These are phyloP conservation scores for Brachionus rubens DNA, from an alignment of 1,140 invertebrate genomes.

Conservation along the genomic window DNA sequence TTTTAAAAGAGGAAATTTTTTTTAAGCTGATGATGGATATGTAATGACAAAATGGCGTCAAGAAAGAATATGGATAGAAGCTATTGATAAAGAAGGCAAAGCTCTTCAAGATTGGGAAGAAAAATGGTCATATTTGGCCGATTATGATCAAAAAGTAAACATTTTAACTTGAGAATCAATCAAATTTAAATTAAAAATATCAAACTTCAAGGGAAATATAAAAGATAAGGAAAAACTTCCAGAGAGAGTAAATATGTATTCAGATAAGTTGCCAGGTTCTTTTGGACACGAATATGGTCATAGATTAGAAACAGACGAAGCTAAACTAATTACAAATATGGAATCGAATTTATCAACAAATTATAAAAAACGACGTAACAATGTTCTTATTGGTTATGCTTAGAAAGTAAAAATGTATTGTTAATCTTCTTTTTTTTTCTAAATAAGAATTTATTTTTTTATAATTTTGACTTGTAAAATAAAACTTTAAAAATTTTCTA, in stretches of 20 bases:
- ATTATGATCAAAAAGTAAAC: conserved; percentile 45
- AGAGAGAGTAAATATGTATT: conserved; percentile 42
- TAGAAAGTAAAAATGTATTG: neutral
- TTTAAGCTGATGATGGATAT: conserved; percentile 32
- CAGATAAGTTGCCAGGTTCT: conserved; percentile 29
- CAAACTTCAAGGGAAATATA: conserved; percentile 38
- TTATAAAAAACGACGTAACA: conserved; percentile 34
- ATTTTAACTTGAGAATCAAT: no score
- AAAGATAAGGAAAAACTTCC: conserved; percentile 27
- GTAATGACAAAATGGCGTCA: conserved; percentile 34
- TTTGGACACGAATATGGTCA: conserved; percentile 27
- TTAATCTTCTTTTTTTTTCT: neutral
- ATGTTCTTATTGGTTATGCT: conserved; percentile 45
- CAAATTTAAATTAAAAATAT: no score
- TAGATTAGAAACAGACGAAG: conserved; percentile 16
- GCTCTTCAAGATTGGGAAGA: conserved; percentile 30
- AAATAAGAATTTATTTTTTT: neutral
- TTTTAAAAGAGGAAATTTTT: no score
- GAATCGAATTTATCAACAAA: conserved; percentile 29
- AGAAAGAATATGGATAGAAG: conserved; percentile 40
- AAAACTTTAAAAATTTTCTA: no score
- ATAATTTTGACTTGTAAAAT: no score
- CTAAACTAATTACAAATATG: conserved; percentile 8
- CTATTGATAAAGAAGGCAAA: conserved; percentile 24
- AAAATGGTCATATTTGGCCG: conserved; percentile 40